Base-by-base conservation (phyloP, 2,797 vertebrate genomes). In the Choloepus didactylus region DNA sequence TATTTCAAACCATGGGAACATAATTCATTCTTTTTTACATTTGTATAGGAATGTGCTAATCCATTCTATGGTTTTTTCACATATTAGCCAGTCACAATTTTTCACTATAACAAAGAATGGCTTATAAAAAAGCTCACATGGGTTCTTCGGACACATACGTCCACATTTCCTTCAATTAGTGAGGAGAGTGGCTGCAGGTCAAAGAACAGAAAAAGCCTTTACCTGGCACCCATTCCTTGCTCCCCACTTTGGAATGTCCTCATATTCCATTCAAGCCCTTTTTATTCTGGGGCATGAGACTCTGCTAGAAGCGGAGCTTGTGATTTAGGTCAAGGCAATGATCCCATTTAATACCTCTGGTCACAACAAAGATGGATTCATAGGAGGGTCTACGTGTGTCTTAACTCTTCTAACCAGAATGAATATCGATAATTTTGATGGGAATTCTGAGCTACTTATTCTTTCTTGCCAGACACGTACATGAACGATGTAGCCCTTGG, bases 1-100 rank as follows among this genome's bases (percentile, higher is more conserved):
- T 27, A 93, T 75, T 81, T 89, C 44, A 95, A 80, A 72, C 35
- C 35, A 62, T 60, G 12, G 18, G 87, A 87, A 93, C 59, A 38
- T 27, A 96, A 86, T 44, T 81, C 31, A 84, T 73, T 82, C 66
- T 76, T 85, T 96, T 70, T 54, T 85, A 72, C 31, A 84, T 84
- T 81, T 89, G 66, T 25, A 44, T 60, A 79, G 27, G 70, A 38
- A 4, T 29, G 89, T 35, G n/a, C 14, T 92, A 85, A 91, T 90
- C 62, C 27, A 62, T 82, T 84, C 80, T 70, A 27, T 49, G 72
- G 14, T 87, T 96, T 94, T 64, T 70, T 60, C 38, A 87, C 62
- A 94, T 76, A 87, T 89, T 46, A 89, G 8, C 3, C 56, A 67
- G 41, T 87, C 49, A 91, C 19, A 88, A 51, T 88, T 91, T 97